These are phyloP conservation scores for Phania funesta DNA, from an alignment of 2,888 invertebrate species.

Conservation along the genomic window DNA sequence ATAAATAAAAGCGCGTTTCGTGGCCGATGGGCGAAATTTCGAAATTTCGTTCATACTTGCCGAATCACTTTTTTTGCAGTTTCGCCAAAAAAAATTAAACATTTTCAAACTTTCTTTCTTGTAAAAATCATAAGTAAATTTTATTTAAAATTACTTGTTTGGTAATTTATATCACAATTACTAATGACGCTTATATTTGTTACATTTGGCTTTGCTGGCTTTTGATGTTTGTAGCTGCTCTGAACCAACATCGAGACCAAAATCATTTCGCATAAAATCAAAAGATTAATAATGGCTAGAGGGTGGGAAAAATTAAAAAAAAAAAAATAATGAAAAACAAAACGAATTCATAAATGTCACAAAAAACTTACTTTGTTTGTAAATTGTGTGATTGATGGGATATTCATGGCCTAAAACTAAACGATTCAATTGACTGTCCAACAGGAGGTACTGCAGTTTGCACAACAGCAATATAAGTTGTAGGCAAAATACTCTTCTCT, in stretches of 20 bases:
- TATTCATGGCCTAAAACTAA: slow-evolving; percentile 74
- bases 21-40: too few relatives aligned
- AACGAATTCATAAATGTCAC: neutral
- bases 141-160: neutral
- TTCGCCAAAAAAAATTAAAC: too few relatives aligned
- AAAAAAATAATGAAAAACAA: neutral
- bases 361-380: slow-evolving; percentile 76
- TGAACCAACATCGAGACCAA: slow-evolving; percentile 77
- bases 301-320: neutral
- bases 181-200: neutral
- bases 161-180: neutral
- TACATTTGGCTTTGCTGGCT: neutral
- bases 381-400: slow-evolving; percentile 78
- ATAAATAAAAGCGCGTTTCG: too few relatives aligned
- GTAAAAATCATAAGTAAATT: neutral
- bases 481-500: slow-evolving; percentile 77
- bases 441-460: slow-evolving; percentile 77
- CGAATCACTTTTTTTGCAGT: too few relatives aligned
- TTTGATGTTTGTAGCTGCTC: slow-evolving; percentile 73
- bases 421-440: slow-evolving; percentile 74
- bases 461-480: slow-evolving; percentile 78
- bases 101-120: too few relatives aligned
- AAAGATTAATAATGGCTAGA: slow-evolving; percentile 77
- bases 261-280: slow-evolving; percentile 78
- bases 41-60: too few relatives aligned